A percentile compares a stretch with the other conserved stretches of the same genome.
Conservation (phyloP, 1,140 invertebrate genomes). For the Tetraneura akinire region DNA sequence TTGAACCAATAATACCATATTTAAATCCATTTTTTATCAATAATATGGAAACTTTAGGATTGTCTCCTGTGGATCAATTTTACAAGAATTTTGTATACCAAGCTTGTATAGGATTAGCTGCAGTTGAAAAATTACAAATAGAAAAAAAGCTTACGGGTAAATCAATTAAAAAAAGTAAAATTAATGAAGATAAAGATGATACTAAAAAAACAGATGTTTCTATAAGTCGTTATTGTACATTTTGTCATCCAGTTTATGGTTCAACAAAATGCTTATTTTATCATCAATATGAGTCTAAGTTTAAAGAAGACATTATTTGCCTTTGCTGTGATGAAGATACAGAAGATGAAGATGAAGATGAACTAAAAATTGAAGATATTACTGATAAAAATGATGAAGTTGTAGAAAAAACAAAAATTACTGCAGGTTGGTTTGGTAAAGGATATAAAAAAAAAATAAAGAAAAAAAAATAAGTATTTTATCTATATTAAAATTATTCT, state of each 20-base stretch:
- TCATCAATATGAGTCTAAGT: conserved; percentile 56
- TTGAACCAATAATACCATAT: conserved; percentile 44
- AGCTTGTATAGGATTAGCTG: conserved; percentile 26
- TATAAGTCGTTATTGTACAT: conserved; percentile 59
- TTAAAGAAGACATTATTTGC: conserved; percentile 27
- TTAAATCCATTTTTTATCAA: conserved; percentile 47
- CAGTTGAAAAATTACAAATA: conserved; percentile 31
- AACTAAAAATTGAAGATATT: conserved; percentile 38
- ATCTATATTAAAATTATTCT: conserved; percentile 7
- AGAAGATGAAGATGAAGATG: conserved; percentile 52
- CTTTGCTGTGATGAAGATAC: conserved; percentile 51
- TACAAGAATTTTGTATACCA: conserved; percentile 44
- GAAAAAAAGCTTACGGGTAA: conserved; percentile 18
- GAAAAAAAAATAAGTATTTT: conserved; percentile 60
- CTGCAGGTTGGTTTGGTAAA: conserved; percentile 70
- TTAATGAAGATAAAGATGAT: conserved; percentile 44
- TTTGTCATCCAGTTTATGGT: conserved; percentile 63
- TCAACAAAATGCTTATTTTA: conserved; percentile 64
- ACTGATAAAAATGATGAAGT: conserved; percentile 54
- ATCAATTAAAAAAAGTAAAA: neutral
- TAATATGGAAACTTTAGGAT: conserved; percentile 40
- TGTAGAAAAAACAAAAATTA: conserved; percentile 59
- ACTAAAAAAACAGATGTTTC: conserved; percentile 45
- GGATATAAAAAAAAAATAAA: conserved; percentile 64
- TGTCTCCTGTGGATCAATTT: conserved; percentile 26